Percentiles rank a stretch among this genome's conserved stretches.
Evolutionary conservation across 2,888 invertebrate genomes (phyloP).

Genomic region (Pocota personata): DNA sequence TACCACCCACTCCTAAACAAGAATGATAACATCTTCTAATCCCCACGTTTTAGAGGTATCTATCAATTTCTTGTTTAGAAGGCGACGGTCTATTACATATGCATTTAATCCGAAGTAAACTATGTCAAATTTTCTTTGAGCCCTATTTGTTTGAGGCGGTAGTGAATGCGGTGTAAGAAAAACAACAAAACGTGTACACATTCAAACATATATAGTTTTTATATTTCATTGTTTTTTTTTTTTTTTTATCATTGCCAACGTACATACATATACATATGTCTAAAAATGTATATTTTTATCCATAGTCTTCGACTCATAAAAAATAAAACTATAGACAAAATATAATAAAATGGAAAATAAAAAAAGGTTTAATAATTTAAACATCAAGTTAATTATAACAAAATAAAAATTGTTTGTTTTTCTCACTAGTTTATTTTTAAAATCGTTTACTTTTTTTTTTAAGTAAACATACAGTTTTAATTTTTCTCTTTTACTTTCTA

Average conservation of each 20-base stretch:
- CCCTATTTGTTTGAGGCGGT: too few species aligned
- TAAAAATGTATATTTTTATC: background rate
- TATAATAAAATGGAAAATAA: background rate
- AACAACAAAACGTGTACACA: background rate
- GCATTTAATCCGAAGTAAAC: too few species aligned
- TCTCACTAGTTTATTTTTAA: background rate
- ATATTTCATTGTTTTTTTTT: background rate
- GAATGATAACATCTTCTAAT: too few species aligned
- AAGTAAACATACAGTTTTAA: background rate
- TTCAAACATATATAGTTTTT: background rate
- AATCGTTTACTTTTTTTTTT: background rate
- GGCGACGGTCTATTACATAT: too few species aligned
- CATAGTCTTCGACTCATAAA: conserved; percentile 1
- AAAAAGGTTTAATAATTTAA: background rate
- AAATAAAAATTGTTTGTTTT: background rate
- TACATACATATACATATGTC: conserved; percentile 5
- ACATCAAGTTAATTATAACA: background rate
- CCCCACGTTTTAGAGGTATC: too few species aligned
- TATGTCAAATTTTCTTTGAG: too few species aligned
- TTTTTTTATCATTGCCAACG: background rate
- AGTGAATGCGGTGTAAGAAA: too few species aligned
- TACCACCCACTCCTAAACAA: too few species aligned
- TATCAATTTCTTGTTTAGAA: too few species aligned
- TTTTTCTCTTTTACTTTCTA: background rate
- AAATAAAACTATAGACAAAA: background rate